Conservation (phyloP, 2,113 vertebrate species). For the Hypocryptadius cinnamomeus region DNA sequence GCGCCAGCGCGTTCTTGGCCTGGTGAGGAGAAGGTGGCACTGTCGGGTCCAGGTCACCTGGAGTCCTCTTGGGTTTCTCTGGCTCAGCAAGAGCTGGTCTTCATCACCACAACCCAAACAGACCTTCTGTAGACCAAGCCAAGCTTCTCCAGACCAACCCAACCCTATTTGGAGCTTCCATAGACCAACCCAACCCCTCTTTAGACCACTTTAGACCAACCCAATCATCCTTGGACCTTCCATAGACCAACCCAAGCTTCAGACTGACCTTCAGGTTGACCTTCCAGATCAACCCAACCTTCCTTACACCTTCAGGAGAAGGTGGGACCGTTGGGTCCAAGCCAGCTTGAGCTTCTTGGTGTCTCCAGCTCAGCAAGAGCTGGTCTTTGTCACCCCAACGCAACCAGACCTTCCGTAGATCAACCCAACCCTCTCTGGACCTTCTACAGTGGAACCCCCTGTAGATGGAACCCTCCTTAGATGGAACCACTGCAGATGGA, state of each 20-base stretch:
- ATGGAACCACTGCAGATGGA: background rate
- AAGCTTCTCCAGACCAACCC: background rate
- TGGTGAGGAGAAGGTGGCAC: background rate
- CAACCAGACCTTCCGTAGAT: background rate
- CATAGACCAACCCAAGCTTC: background rate
- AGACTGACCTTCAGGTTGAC: too few relatives aligned
- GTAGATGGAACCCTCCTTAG: too few relatives aligned
- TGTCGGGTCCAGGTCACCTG: rapidly evolving
- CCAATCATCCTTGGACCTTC: background rate
- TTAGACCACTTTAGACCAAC: too few relatives aligned
- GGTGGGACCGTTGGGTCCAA: too few relatives aligned
- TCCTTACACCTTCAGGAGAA: too few relatives aligned
- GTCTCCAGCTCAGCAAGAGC: background rate
- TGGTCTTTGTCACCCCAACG: rapidly evolving
- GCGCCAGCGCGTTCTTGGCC: constrained; percentile 85
- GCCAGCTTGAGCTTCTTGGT: too few relatives aligned
- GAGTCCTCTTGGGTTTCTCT: background rate
- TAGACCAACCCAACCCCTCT: too few relatives aligned
- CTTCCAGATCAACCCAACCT: too few relatives aligned
- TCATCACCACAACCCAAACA: background rate
- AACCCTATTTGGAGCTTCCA: too few relatives aligned
- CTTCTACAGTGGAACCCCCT: too few relatives aligned
- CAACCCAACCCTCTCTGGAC: background rate
- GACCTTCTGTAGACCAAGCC: background rate
- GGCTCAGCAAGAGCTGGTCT: rapidly evolving